These are phyloP conservation scores for Eremobia ochroleuca DNA, from an alignment of 2,888 invertebrate species.

Conservation along the genomic window DNA sequence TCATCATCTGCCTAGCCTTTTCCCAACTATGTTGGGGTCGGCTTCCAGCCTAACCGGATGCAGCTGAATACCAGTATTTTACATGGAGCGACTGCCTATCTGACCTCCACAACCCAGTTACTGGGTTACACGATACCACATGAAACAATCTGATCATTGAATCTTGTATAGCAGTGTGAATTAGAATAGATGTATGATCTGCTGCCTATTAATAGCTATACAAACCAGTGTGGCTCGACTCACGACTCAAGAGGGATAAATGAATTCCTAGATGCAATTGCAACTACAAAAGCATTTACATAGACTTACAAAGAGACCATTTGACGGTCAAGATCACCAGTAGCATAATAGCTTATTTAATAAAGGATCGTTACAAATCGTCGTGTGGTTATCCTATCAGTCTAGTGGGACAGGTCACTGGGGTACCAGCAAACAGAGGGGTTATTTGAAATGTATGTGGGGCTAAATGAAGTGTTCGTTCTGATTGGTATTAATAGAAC, in stretches of 20 bases:
- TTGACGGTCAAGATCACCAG: constrained; percentile 16
- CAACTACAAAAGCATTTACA: constrained; percentile 38
- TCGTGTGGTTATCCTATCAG: constrained; percentile 55
- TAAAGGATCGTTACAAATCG: constrained; percentile 19
- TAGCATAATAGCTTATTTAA: constrained; percentile 23
- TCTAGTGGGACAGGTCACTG: constrained; percentile 30
- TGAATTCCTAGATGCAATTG: constrained; percentile 27
- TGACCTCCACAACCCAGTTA: neutral
- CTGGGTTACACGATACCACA: neutral
- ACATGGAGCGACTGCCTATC: neutral
- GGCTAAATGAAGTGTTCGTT: neutral
- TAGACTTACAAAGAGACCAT: constrained; percentile 8
- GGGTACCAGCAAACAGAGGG: constrained; percentile 21
- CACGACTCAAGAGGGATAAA: neutral
- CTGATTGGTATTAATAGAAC: constrained; percentile 7
- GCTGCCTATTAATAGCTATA: neutral
- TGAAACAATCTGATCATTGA: neutral
- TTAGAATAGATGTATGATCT: neutral
- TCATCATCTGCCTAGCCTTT: neutral
- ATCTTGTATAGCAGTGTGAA: neutral
- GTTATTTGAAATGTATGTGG: constrained; percentile 11
- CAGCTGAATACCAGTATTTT: neutral
- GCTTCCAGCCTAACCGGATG: neutral
- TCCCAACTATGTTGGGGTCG: neutral
- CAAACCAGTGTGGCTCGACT: neutral